Conservation (phyloP, 2,888 invertebrate species). For the Tridacna gigas region DNA sequence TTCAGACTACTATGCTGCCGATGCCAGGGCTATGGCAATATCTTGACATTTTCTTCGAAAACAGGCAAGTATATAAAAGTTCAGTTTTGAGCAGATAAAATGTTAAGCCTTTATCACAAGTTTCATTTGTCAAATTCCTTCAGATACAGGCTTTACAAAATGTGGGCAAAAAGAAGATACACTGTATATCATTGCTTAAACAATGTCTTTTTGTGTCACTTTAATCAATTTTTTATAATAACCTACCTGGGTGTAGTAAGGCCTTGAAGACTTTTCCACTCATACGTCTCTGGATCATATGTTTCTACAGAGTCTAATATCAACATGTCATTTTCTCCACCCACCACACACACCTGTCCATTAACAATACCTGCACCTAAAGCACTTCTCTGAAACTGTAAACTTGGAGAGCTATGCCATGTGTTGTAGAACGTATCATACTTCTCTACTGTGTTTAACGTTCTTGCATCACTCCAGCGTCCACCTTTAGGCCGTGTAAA, state of each 20-base stretch:
- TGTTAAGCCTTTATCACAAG: too few species aligned
- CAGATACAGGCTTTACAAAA: too few species aligned
- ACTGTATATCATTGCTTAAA: too few species aligned
- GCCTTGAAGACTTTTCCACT: slow-evolving; percentile 87
- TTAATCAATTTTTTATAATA: neutral
- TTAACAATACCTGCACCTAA: slow-evolving; percentile 94
- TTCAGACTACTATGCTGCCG: too few species aligned
- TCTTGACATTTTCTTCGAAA: too few species aligned
- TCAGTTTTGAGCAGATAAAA: too few species aligned
- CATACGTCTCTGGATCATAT: slow-evolving; percentile 79
- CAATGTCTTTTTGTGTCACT: too few species aligned
- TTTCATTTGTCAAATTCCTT: too few species aligned
- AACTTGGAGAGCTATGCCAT: slow-evolving; percentile 86
- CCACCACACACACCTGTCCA: slow-evolving; percentile 95
- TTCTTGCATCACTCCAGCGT: slow-evolving; percentile 89
- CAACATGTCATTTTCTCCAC: slow-evolving; percentile 94
- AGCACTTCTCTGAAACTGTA: slow-evolving; percentile 93
- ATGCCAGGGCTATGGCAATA: too few species aligned
- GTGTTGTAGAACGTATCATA: slow-evolving; percentile 86
- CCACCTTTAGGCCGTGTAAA: slow-evolving; percentile 93
- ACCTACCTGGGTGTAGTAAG: slow-evolving; percentile 84
- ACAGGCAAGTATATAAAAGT: too few species aligned
- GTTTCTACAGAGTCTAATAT: slow-evolving; percentile 87
- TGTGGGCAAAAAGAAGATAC: too few species aligned
- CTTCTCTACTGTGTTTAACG: slow-evolving; percentile 93